Evolutionary conservation across 2,888 invertebrate species (phyloP).

Genomic region (Branchipolynoe longqiensis): DNA sequence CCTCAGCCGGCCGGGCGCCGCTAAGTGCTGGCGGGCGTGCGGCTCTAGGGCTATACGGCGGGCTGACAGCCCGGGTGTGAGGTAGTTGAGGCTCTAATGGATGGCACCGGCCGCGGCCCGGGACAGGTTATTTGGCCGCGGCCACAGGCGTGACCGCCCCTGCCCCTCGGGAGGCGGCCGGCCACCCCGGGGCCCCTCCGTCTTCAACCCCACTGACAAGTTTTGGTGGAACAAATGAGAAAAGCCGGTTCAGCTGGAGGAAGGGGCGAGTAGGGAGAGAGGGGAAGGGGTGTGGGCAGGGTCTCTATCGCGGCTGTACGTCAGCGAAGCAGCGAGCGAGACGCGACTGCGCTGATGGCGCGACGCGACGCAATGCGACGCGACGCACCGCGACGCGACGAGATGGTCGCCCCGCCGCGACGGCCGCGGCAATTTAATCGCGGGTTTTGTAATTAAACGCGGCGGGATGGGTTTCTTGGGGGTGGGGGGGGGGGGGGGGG

Average conservation of each 20-base stretch:
- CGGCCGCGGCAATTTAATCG: slow-evolving; percentile 38
- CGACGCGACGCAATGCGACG: not conserved
- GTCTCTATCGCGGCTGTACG: slow-evolving; percentile 53
- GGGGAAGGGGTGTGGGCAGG: too few species aligned
- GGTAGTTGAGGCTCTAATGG: slow-evolving; percentile 47
- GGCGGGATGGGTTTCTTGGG: slow-evolving; percentile 13
- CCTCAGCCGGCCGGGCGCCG: not conserved
- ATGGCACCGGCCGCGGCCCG: slow-evolving; percentile 2
- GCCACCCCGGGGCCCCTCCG: slow-evolving; percentile 50
- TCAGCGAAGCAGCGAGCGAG: slow-evolving; percentile 41
- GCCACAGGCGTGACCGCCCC: slow-evolving; percentile 51
- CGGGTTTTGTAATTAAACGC: slow-evolving; percentile 45
- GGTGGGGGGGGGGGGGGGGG: slow-evolving; percentile 16
- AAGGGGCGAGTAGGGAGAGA: too few species aligned
- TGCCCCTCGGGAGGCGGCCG: slow-evolving; percentile 49
- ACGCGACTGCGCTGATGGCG: slow-evolving; percentile 44
- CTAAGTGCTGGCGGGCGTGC: slow-evolving; percentile 12
- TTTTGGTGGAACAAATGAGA: slow-evolving; percentile 57
- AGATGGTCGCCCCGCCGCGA: not conserved
- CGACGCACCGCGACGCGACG: slow-evolving; percentile 23
- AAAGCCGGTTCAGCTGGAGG: slow-evolving; percentile 36
- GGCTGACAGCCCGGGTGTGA: slow-evolving; percentile 40
- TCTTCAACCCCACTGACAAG: slow-evolving; percentile 55
- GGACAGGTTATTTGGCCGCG: slow-evolving; percentile 50
- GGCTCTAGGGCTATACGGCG: slow-evolving; percentile 37